Evolutionary conservation across 2,797 vertebrate genomes (phyloP).

Genomic region (Karalla daura): DNA sequence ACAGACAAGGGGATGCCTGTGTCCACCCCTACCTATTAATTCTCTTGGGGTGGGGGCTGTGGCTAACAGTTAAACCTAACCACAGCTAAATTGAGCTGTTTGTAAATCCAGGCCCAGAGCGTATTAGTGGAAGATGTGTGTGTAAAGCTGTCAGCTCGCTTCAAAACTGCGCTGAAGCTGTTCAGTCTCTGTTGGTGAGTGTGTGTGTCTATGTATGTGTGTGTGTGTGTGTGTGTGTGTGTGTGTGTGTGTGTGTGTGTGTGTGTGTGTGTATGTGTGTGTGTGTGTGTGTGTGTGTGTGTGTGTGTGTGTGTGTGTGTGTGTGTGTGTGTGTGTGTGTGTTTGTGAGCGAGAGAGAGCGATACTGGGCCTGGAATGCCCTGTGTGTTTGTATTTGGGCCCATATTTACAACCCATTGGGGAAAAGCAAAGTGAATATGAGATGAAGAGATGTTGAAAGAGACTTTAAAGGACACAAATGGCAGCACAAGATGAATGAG

Average conservation of each 20-base stretch:
- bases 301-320: constrained; percentile 16
- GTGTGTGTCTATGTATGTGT: constrained; percentile 15
- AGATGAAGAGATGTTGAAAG: constrained; percentile 13
- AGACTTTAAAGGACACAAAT: constrained; percentile 32
- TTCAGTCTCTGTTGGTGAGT: neutral
- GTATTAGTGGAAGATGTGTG: constrained; percentile 52
- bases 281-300: constrained; percentile 2
- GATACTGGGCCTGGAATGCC: constrained; percentile 13
- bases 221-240: constrained; percentile 23
- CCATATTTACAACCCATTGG: constrained; percentile 38
- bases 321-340: constrained; percentile 17
- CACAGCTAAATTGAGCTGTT: constrained; percentile 73
- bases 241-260: neutral
- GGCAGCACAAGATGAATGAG: constrained; percentile 22
- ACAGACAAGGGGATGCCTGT: constrained; percentile 74
- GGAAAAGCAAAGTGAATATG: constrained; percentile 13
- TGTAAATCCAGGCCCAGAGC: constrained; percentile 47
- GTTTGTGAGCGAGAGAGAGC: neutral
- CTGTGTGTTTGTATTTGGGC: constrained; percentile 43
- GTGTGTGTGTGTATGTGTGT: constrained; percentile 3
- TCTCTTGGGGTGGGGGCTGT: constrained; percentile 61
- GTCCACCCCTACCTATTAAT: constrained; percentile 67
- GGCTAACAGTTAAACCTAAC: constrained; percentile 65
- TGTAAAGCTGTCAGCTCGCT: constrained; percentile 48
- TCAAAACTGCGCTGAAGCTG: constrained; percentile 20